Conservation (phyloP, 1,140 invertebrate genomes). For the Tetraneura akinire region DNA sequence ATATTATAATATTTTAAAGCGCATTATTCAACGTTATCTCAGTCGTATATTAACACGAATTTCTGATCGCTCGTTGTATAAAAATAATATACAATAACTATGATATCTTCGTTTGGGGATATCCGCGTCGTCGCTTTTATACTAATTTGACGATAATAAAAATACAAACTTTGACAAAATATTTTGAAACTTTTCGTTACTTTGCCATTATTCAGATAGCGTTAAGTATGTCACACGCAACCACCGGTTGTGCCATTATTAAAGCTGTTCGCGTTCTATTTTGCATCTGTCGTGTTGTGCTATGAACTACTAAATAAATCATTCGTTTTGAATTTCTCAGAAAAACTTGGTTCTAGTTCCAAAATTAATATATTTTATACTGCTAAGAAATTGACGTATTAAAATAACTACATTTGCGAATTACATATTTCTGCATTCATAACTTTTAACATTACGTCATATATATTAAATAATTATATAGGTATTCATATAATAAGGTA, state of each 20-base stretch:
- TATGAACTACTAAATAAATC: not conserved
- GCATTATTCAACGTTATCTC: too few species aligned
- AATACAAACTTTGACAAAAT: not conserved
- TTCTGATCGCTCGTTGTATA: too few species aligned
- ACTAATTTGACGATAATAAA: not conserved
- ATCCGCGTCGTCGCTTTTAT: not conserved
- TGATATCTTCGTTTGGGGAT: not conserved
- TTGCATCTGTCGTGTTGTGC: not conserved
- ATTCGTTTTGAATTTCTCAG: not conserved
- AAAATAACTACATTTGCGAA: too few species aligned
- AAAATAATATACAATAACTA: too few species aligned
- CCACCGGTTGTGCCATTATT: not conserved
- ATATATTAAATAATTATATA: too few species aligned
- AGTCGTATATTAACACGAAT: too few species aligned
- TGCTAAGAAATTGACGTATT: not conserved
- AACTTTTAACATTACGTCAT: too few species aligned
- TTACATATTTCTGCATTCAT: too few species aligned
- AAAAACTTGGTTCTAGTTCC: not conserved
- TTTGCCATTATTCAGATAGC: slow-evolving; percentile 4
- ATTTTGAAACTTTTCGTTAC: not conserved
- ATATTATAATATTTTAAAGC: too few species aligned
- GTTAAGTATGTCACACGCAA: slow-evolving; percentile 12
- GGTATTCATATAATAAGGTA: too few species aligned
- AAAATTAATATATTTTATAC: not conserved
- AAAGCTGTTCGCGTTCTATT: not conserved